Conservation (phyloP, 2,888 invertebrate species). For the Himalopsyche anomala region DNA sequence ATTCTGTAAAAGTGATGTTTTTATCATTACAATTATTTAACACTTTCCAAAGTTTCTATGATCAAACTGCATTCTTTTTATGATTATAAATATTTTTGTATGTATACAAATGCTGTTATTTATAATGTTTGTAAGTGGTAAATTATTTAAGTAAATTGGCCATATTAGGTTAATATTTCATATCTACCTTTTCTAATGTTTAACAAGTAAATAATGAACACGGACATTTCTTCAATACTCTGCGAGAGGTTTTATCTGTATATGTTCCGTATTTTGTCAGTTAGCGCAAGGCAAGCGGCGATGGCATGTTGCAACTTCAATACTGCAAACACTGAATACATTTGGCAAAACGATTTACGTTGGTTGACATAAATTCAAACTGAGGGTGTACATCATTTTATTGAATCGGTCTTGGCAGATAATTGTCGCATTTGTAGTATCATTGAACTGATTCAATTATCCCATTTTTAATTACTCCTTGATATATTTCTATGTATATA, state of each 20-base stretch:
- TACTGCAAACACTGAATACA: too few species aligned
- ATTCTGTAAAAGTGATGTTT: too few species aligned
- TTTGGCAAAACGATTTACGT: too few species aligned
- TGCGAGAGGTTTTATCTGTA: not conserved
- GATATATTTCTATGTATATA: too few species aligned
- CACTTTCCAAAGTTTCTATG: not conserved
- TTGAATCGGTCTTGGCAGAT: too few species aligned
- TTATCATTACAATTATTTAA: too few species aligned
- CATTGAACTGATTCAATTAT: too few species aligned
- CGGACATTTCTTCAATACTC: not conserved
- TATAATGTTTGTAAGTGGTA: constrained; percentile 31
- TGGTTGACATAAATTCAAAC: too few species aligned
- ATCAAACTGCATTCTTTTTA: constrained; percentile 49
- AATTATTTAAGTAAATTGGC: constrained; percentile 57
- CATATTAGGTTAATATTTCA: constrained; percentile 58
- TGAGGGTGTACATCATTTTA: too few species aligned
- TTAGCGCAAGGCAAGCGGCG: not conserved
- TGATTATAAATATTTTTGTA: constrained; percentile 45
- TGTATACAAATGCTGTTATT: constrained; percentile 5
- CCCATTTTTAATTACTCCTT: too few species aligned
- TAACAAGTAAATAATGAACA: not conserved
- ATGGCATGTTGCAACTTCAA: not conserved
- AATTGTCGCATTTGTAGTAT: too few species aligned
- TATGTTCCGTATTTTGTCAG: not conserved
- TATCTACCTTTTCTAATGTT: constrained; percentile 31